Conservation (phyloP, 1,140 invertebrate species). For the Harlomillsia oculata region DNA sequence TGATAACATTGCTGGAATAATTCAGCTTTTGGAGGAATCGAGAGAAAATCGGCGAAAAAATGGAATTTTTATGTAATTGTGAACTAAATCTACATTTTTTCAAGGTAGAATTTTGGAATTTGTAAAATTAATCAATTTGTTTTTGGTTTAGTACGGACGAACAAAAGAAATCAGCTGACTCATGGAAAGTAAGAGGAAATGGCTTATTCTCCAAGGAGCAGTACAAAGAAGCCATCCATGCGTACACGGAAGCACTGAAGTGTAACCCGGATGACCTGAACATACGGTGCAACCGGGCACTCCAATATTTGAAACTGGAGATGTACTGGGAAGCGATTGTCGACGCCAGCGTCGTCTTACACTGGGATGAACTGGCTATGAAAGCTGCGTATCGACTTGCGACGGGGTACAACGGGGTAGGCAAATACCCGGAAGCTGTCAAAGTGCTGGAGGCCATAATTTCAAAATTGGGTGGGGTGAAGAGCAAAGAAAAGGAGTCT, state of each 20-base stretch:
- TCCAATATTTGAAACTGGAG: not conserved
- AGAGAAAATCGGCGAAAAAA: too few relatives aligned
- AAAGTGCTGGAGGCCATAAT: not conserved
- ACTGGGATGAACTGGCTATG: not conserved
- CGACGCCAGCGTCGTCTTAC: not conserved
- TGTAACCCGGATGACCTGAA: not conserved
- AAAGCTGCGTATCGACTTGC: not conserved
- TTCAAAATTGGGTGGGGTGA: too few relatives aligned
- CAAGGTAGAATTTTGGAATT: too few relatives aligned
- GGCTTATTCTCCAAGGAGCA: not conserved
- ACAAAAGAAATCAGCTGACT: not conserved
- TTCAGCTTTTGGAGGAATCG: too few relatives aligned
- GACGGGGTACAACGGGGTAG: not conserved
- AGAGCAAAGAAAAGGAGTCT: too few relatives aligned
- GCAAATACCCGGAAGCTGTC: not conserved
- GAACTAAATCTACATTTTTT: too few relatives aligned
- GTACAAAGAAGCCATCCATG: not conserved
- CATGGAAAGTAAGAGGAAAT: constrained; percentile 1
- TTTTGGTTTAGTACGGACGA: too few relatives aligned
- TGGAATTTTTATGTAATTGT: too few relatives aligned
- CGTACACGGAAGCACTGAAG: not conserved
- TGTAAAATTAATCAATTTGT: too few relatives aligned
- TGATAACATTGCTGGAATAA: too few relatives aligned
- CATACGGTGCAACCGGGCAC: not conserved
- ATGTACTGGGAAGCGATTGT: not conserved